Base-by-base conservation (phyloP, 2,888 invertebrate genomes). In the Eurytoma californica region DNA sequence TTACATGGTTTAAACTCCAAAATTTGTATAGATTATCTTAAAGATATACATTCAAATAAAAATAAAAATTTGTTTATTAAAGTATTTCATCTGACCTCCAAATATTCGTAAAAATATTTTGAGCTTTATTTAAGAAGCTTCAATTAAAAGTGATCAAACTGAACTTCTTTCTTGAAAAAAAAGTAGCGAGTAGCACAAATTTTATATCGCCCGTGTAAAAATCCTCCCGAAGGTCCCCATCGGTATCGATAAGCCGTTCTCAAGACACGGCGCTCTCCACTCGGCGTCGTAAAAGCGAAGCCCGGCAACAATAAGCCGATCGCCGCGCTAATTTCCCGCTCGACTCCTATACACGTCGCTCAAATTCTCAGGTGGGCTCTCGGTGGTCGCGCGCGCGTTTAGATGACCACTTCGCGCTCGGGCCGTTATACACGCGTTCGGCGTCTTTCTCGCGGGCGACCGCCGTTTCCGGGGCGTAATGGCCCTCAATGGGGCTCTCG, bases 391-490 rank as follows among this genome's bases (percentile, higher is more conserved):
- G 30, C 39, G 39, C 60, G 47, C 24, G 24, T 24, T 39, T 53
- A 39, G 53, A 67, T 55, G 51, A 53, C 61, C 67, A 30, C 65
- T 70, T 49, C 53, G 58, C 47, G 39, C 67, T 28, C 57, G 7
- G 3, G 47, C 0, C 12, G 14, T 12, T 51, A 18, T 51, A 49
- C 24, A 24, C 57, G 4, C n/a, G n/a, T 20, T 57, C 39, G 39
- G 24, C 9, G 24, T 49, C 60, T 39, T 24, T 53, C 65, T 57
- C 14, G 55, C 47, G 58, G 18, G 16, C 61, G 69, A 73, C 51
- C 69, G 47, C 57, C 49, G 39, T 70, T 67, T 79, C 78, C 78
- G 55, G 69, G 39, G 63, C 16, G 60, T 66, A 65, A 79, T 74
- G 69, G 73, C 65, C 63, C 28, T 79, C 65, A 68, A 73, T 68